Evolutionary conservation across 2,113 vertebrate species (phyloP).

Genomic region (Microtus montanus): DNA sequence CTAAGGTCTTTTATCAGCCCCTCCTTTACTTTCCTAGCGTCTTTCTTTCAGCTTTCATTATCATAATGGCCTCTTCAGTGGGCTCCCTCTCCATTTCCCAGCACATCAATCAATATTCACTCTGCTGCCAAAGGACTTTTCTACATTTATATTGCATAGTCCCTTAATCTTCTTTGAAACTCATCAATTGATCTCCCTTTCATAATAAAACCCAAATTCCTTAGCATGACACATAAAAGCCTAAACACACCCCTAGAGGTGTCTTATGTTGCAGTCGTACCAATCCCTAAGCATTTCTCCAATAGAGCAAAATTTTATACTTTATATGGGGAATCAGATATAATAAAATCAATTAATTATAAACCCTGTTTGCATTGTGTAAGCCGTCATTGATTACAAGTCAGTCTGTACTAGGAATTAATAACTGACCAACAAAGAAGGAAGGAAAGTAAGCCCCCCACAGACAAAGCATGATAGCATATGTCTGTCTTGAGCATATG

Average conservation of each 20-base stretch:
- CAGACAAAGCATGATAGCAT: not conserved
- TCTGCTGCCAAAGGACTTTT: not conserved
- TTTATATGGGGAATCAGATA: slow-evolving; percentile 35
- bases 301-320: slow-evolving; percentile 24
- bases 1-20: not conserved
- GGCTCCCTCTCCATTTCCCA: not conserved
- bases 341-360: slow-evolving; percentile 37
- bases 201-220: slow-evolving; percentile 27
- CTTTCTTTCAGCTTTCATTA: slow-evolving; percentile 7
- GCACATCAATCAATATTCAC: slow-evolving; percentile 22
- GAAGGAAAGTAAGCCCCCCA: not conserved
- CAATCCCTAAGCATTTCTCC: slow-evolving; percentile 12
- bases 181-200: not conserved
- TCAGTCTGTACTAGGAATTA: slow-evolving; percentile 19
- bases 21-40: not conserved
- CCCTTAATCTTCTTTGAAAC: not conserved
- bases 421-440: not conserved
- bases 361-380: slow-evolving; percentile 27
- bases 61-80: slow-evolving; percentile 24
- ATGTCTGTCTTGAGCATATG: not conserved
- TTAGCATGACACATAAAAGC: not conserved
- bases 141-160: not conserved
- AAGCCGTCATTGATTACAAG: slow-evolving; percentile 36
- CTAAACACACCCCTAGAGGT: not conserved
- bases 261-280: not conserved